phyloP scores from a whole-genome alignment of 2,113 vertebrate species.

The Propithecus coquereli region DNA sequence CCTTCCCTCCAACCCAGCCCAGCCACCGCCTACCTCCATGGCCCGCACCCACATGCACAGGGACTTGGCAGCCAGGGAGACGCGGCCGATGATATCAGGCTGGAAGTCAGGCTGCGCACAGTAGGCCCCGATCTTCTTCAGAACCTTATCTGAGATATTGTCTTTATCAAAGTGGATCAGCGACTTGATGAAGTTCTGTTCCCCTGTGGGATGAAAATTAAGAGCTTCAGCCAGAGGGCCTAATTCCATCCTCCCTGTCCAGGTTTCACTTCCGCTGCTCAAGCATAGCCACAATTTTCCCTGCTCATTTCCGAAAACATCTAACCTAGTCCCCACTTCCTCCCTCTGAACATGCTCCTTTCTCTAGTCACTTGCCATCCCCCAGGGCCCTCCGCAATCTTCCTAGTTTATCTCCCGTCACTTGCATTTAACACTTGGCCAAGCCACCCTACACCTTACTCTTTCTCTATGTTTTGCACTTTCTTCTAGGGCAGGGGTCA shows the following conservation, averaged over 20 bases:
- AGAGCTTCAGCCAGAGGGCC: neutral
- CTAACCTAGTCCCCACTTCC: neutral
- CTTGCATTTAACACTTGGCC: neutral
- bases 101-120: conserved; percentile 89
- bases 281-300: neutral
- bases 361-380: neutral
- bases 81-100: conserved; percentile 90
- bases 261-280: neutral
- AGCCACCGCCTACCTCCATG: conserved; percentile 86
- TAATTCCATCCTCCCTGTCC: neutral
- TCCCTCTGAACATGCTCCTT: neutral
- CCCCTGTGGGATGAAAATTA: conserved; percentile 79
- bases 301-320: neutral
- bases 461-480: neutral
- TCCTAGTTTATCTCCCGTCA: neutral
- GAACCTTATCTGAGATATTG: conserved; percentile 89
- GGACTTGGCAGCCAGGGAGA: conserved; percentile 91
- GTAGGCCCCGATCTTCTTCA: conserved; percentile 89
- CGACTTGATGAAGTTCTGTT: conserved; percentile 91
- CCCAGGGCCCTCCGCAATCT: neutral
- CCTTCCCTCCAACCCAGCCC: neutral
- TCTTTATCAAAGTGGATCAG: conserved; percentile 92
- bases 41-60: conserved; percentile 96
- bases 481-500: neutral
- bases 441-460: neutral